phyloP scores from a whole-genome alignment of 2,113 vertebrate genomes.

The Pituophis catenifer region DNA sequence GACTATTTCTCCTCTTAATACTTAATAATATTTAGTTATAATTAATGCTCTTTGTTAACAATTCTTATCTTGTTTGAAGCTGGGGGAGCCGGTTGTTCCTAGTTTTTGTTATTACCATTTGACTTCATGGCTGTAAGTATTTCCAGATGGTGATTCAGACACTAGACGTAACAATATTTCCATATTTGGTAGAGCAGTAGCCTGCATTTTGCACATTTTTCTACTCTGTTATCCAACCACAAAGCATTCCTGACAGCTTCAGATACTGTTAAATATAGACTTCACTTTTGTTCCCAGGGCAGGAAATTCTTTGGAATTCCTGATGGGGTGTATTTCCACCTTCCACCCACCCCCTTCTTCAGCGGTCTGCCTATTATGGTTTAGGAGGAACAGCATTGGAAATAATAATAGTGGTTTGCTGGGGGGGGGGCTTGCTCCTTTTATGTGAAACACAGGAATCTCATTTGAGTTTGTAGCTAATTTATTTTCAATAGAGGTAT shows the following conservation, averaged over 20 bases:
- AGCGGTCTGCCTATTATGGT: constrained; percentile 87
- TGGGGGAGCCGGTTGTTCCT: constrained; percentile 12
- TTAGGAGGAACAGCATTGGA: constrained; percentile 68
- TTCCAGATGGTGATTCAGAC: constrained; percentile 94
- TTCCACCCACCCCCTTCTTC: constrained; percentile 69
- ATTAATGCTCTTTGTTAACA: not conserved
- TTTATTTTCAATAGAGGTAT: not conserved
- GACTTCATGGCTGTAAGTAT: constrained; percentile 80
- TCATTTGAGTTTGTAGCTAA: not conserved
- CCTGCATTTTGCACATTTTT: constrained; percentile 98
- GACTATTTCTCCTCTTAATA: not conserved
- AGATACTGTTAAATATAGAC: constrained; percentile 93
- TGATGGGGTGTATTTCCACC: constrained; percentile 44
- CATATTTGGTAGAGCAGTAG: constrained; percentile 99
- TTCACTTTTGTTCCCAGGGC: constrained; percentile 84
- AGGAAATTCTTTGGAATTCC: constrained; percentile 91
- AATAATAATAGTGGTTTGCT: constrained; percentile 70
- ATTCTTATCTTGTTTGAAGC: constrained; percentile 34
- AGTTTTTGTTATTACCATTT: constrained; percentile 77
- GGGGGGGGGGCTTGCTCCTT: constrained; percentile 8
- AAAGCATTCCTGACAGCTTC: constrained; percentile 97
- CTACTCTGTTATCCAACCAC: constrained; percentile 91
- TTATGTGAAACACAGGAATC: not conserved
- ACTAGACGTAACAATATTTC: constrained; percentile 98
- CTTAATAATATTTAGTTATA: not conserved